Evolutionary conservation across 2,797 vertebrate species (phyloP), one percentile per base, ranked within the genome.

Genomic region (Tenualosa ilisha): DNA sequence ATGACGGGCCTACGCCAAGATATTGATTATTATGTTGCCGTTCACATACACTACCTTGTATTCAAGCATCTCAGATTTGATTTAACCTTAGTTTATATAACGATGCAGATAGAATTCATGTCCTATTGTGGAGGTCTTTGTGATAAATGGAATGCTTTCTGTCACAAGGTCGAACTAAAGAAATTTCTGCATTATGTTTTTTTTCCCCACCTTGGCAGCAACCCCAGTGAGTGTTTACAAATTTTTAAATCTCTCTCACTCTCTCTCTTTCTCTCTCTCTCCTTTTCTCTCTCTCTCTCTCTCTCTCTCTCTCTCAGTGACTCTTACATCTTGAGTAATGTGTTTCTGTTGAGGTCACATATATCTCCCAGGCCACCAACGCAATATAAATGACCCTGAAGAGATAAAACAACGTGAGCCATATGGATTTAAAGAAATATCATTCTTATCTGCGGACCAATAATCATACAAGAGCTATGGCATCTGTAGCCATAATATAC

Each of bases 371-470:
- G 72, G 85, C 84, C 75, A 68, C 86, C 84, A 51, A 46, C 83
- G 85, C 40, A 81, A 87, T 89, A 90, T 88, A 88, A 90, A 90
- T 89, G 86, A 84, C 82, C 85, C 31, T 50, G 81, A 31, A 15
- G 84, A 61, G 82, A 8, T 61, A 79, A 79, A 79, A 79, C 37
- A 79, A 79, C 37, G 7, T 40, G 37, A 46, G 72, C 72, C 72
- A 79, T 43, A 79, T 79, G 72, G 72, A 79, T 22, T 22, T 79
- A 22, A 79, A 79, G 72, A 90, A 89, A 89, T 90, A 90, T 90
- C 88, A 84, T 85, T 86, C 87, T 90, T 90, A 90, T 90, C 89
- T 89, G 82, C 61, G 56, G 40, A 46, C 83, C 85, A 81, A 87
- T 86, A 87, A 86, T 89, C 87, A 89, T 89, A 88, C 87, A 82